Conservation (phyloP, 1,140 invertebrate genomes). For the Aradophagus sp. region DNA sequence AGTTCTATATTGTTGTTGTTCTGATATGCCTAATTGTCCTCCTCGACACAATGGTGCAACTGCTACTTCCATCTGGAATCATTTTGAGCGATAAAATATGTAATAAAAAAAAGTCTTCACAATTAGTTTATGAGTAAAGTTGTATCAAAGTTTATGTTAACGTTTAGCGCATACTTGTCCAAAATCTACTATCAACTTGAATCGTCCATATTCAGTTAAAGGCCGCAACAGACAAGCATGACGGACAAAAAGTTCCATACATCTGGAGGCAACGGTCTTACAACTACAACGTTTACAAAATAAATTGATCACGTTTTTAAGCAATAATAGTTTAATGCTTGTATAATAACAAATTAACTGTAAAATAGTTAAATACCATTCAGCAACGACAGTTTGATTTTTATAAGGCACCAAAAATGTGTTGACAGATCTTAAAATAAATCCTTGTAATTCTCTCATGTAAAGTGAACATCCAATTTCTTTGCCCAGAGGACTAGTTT, state of each 20-base stretch:
- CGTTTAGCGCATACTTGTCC: conserved; percentile 78
- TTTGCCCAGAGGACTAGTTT: conserved; percentile 63
- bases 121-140: not conserved
- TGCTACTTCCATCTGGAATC: conserved; percentile 79
- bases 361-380: conserved; percentile 74
- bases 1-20: conserved; percentile 74
- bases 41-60: conserved; percentile 78
- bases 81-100: not conserved
- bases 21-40: conserved; percentile 64
- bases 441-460: conserved; percentile 93
- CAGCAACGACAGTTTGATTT: conserved; percentile 80
- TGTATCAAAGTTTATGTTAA: no score
- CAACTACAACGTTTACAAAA: no score
- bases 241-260: conserved; percentile 90
- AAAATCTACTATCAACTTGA: conserved; percentile 89
- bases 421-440: conserved; percentile 84
- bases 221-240: conserved; percentile 90
- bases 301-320: not conserved
- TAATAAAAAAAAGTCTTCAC: not conserved
- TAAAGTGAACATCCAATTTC: conserved; percentile 85
- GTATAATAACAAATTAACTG: not conserved
- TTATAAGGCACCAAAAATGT: conserved; percentile 85
- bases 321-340: conserved; percentile 1
- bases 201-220: conserved; percentile 84
- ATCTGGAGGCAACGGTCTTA: conserved; percentile 83